A percentile compares a stretch with the other conserved stretches of the same genome.
Conservation (phyloP, 1,140 invertebrate species). For the Drosophila ohnishii region DNA sequence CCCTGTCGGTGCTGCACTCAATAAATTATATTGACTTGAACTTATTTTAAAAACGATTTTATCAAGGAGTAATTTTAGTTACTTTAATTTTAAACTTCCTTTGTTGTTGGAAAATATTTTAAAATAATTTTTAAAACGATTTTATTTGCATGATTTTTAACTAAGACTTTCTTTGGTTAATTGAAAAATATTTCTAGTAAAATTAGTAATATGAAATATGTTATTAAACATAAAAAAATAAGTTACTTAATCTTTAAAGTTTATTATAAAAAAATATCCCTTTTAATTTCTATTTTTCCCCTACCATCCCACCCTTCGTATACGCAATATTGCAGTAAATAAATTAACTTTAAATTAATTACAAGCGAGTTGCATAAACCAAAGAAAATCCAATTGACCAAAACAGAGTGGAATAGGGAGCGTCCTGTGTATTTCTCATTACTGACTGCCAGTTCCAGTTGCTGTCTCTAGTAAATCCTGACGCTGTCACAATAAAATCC, state of each 20-base stretch:
- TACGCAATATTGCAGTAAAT: conserved; percentile 8
- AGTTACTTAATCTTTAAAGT: background rate
- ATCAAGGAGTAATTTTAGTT: background rate
- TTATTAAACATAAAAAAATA: too few species aligned
- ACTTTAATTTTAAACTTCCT: background rate
- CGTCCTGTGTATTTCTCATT: conserved; percentile 55
- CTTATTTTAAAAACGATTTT: conserved; percentile 13
- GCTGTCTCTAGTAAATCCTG: conserved; percentile 74
- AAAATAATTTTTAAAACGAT: too few species aligned
- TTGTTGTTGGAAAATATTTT: background rate
- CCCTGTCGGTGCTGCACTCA: conserved; percentile 64
- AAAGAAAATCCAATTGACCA: conserved; percentile 40
- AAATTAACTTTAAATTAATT: conserved; percentile 63
- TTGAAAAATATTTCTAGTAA: too few species aligned
- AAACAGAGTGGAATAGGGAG: background rate
- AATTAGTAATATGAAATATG: too few species aligned
- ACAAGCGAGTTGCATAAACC: conserved; percentile 60
- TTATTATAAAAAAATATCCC: background rate
- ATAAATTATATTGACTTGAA: conserved; percentile 58
- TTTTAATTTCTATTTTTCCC: too few species aligned
- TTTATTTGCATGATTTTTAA: too few species aligned
- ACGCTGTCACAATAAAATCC: conserved; percentile 80
- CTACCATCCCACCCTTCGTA: background rate
- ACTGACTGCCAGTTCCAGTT: conserved; percentile 72
- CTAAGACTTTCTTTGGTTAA: too few species aligned